These are phyloP conservation scores for Heterodera schachtii DNA, from an alignment of 1,140 invertebrate genomes.

Conservation along the genomic window DNA sequence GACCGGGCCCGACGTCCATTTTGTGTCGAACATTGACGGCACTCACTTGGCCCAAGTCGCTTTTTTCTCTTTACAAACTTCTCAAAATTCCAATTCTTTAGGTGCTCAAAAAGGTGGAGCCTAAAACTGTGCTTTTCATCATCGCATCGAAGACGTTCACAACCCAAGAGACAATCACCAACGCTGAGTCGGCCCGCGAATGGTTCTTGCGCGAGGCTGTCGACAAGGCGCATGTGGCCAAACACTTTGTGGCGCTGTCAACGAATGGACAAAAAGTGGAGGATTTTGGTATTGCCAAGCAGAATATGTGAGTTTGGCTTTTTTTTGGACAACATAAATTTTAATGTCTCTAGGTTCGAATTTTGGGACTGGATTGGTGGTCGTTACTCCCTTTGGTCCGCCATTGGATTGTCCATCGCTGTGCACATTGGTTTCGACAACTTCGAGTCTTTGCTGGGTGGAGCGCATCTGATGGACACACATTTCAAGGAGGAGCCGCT, in stretches of 20 bases:
- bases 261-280: constrained; percentile 77
- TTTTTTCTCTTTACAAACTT: neutral
- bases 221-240: constrained; percentile 81
- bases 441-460: constrained; percentile 86
- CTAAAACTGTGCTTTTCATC: constrained; percentile 93
- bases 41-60: constrained; percentile 87
- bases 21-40: constrained; percentile 98
- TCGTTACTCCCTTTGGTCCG: constrained; percentile 90
- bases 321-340: no score
- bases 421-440: constrained; percentile 88
- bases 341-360: constrained; percentile 75
- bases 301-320: constrained; percentile 77
- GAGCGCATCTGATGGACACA: constrained; percentile 89
- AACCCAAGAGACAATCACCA: constrained; percentile 99
- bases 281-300: constrained; percentile 76
- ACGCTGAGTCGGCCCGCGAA: constrained; percentile 90
- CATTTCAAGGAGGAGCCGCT: constrained; percentile 86
- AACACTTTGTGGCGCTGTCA: constrained; percentile 96
- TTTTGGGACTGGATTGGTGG: constrained; percentile 99
- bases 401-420: constrained; percentile 93
- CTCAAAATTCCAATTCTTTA: constrained; percentile 34
- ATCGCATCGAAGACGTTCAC: constrained; percentile 99
- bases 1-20: constrained; percentile 86
- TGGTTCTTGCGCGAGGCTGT: constrained; percentile 88
- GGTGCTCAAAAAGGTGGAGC: constrained; percentile 81